Evolutionary conservation across 92 coral and sea anemone genomes (phyloP), one percentile per base, ranked within the genome.

Genomic region (Actinernus sp.): DNA sequence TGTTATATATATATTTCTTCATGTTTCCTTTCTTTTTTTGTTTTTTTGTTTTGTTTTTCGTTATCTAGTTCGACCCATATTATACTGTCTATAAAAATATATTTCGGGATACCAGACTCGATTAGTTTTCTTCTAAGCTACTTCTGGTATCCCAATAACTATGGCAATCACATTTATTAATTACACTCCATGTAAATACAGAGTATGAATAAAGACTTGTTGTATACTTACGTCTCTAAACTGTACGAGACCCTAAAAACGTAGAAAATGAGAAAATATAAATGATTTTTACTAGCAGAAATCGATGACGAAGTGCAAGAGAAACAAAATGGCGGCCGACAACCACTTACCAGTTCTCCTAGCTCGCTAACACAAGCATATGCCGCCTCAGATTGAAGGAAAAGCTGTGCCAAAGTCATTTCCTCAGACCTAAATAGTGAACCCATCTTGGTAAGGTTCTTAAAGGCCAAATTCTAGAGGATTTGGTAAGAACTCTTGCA

Each of bases 331-430:
- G 71, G 84, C 76, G 64, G 51, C 49, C 31, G 56, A 44, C 32
- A 50, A 1, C 25, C 28, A 56, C 98, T 87, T 73, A 91, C 98
- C 87, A 91, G 47, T 57, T 91, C 98, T 47, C 98, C 98, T 0
- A 94, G 90, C 58, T 91, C 97, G 63, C 98, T 94, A 22, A 94
- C 98, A 62, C 98, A 94, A n/a, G 98, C 85, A 56, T 94, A 94
- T 4, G 97, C 93, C 12, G 98, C 98, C 63, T 94, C 98, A 25
- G 98, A 92, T 43, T 94, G 98, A 28, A 94, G 88, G 65, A 91
- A 94, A 17, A 94, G 89, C 64, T 94, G 98, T 37, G 98, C 98
- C 49, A 94, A 68, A 31, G 98, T 94, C 98, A 94, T 94, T 49
- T 94, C 97, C 55, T 90, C 98, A 6, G 98, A 94, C 47, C 98